Percentiles rank a stretch among this genome's conserved stretches.
phyloP scores from a whole-genome alignment of 2,113 vertebrate species.

The Epinephelus moara region DNA sequence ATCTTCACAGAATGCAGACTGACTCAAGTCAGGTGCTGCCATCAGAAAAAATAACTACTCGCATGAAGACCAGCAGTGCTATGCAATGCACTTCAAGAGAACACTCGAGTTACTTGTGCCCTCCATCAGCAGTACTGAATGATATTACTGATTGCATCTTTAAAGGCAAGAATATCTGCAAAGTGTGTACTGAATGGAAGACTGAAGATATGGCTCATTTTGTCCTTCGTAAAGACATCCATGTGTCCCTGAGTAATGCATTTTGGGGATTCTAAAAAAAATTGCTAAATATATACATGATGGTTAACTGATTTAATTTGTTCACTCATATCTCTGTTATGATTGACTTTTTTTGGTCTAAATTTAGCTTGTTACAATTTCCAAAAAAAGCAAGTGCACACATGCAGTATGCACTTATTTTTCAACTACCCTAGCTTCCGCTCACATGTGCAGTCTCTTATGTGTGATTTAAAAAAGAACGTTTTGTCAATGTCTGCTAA shows the following conservation, averaged over 20 bases:
- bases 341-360: neutral
- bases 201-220: constrained; percentile 58
- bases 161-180: constrained; percentile 30
- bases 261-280: constrained; percentile 19
- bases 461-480: constrained; percentile 18
- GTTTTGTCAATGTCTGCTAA: neutral
- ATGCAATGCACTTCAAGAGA: constrained; percentile 1
- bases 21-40: constrained; percentile 16
- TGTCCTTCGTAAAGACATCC: constrained; percentile 16
- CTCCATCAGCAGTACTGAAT: constrained; percentile 2
- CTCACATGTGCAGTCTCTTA: constrained; percentile 18
- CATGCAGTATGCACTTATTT: neutral
- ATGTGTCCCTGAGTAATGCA: constrained; percentile 25
- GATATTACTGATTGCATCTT: constrained; percentile 37
- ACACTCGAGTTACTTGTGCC: neutral
- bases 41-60: neutral
- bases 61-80: constrained; percentile 34
- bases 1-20: neutral
- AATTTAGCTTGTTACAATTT: constrained; percentile 10
- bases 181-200: constrained; percentile 40
- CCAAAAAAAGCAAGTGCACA: neutral
- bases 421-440: constrained; percentile 6
- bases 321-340: constrained; percentile 8
- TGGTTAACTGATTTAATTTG: constrained; percentile 17
- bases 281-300: constrained; percentile 10